These are phyloP conservation scores for Mycalesis mineus DNA, from an alignment of 2,888 invertebrate genomes.

Conservation along the genomic window DNA sequence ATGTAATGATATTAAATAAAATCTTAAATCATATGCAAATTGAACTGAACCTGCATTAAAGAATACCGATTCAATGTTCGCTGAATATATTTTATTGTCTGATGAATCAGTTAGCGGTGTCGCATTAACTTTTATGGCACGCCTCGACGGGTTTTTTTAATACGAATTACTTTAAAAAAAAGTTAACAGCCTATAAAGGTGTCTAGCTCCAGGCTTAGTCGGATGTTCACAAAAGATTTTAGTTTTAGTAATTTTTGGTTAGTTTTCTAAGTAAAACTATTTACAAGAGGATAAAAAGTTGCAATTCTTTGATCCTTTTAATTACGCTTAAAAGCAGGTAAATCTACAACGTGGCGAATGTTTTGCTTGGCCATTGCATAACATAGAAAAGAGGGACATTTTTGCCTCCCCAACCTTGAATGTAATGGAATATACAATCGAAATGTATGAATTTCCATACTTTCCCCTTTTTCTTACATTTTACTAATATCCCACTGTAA, in stretches of 20 bases:
- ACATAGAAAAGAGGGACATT: too few species aligned
- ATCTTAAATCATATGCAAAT: neutral
- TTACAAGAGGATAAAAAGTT: too few species aligned
- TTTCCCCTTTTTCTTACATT: too few species aligned
- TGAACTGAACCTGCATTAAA: neutral
- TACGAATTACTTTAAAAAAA: constrained; percentile 6
- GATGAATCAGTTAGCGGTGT: constrained; percentile 27
- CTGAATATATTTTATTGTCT: neutral
- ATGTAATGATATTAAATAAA: neutral
- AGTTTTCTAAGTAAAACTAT: too few species aligned
- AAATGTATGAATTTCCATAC: too few species aligned
- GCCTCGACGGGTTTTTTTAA: constrained; percentile 13
- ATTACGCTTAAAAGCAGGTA: too few species aligned
- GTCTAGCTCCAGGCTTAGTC: neutral
- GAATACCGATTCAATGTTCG: neutral
- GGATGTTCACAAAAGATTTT: neutral
- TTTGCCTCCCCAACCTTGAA: too few species aligned
- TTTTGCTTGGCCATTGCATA: too few species aligned
- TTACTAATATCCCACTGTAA: too few species aligned
- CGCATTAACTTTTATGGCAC: constrained; percentile 25
- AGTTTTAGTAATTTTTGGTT: neutral
- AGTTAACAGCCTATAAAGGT: neutral
- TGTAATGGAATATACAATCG: too few species aligned
- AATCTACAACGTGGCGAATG: too few species aligned
- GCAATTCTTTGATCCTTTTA: too few species aligned